These are phyloP conservation scores for Oxygymnocypris stewartii DNA, from an alignment of 2,113 vertebrate genomes.

Conservation along the genomic window DNA sequence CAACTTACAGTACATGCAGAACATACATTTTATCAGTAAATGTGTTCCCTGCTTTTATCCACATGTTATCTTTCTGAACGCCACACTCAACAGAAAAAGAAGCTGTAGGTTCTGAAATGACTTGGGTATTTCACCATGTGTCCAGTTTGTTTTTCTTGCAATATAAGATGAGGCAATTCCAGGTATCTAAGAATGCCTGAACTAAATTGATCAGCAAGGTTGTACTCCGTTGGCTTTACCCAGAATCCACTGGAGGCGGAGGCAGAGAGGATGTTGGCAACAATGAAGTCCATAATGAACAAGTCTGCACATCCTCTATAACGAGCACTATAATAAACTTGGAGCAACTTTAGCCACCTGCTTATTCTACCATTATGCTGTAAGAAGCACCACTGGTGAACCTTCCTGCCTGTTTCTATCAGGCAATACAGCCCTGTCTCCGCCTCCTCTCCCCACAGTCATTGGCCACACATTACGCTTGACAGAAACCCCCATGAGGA, in stretches of 20 bases:
- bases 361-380: slow-evolving; percentile 5
- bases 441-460: background rate
- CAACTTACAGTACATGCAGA: background rate
- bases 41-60: background rate
- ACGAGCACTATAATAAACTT: slow-evolving; percentile 8
- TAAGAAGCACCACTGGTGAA: background rate
- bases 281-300: slow-evolving; percentile 15
- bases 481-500: slow-evolving; percentile 10
- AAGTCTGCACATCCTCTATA: slow-evolving; percentile 1
- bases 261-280: background rate
- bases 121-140: no score
- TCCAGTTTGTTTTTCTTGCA: slow-evolving; percentile 28
- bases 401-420: background rate
- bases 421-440: background rate
- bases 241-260: slow-evolving; percentile 1
- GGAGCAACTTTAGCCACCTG: slow-evolving; percentile 21
- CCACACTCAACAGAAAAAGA: background rate
- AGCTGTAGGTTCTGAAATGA: background rate
- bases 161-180: background rate
- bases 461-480: background rate
- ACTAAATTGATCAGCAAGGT: background rate
- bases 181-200: background rate
- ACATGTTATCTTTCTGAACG: background rate
- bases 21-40: background rate
- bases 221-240: background rate